Conservation (phyloP, 2,888 invertebrate species). For the Melinaea marsaeus region DNA sequence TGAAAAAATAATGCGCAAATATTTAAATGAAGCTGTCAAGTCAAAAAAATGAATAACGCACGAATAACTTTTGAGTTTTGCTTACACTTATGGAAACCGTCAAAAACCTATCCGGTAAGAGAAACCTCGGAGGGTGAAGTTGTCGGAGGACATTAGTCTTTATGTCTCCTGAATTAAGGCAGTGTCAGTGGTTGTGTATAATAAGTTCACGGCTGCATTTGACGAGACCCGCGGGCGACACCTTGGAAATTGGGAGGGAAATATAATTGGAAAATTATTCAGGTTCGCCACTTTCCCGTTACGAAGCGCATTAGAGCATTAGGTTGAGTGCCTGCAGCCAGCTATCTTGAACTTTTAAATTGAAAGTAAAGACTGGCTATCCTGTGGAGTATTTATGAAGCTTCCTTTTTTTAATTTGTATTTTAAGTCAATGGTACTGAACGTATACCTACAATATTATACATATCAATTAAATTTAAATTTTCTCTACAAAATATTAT, state of each 20-base stretch:
- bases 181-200: slow-evolving; percentile 14
- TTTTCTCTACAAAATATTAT: too few species aligned
- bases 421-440: too few species aligned
- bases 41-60: slow-evolving; percentile 19
- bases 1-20: too few species aligned
- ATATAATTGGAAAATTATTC: slow-evolving; percentile 79
- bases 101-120: slow-evolving; percentile 21
- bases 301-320: slow-evolving; percentile 40
- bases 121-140: slow-evolving; percentile 12
- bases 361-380: slow-evolving; percentile 26
- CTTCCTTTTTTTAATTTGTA: background rate
- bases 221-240: slow-evolving; percentile 76
- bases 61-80: slow-evolving; percentile 13
- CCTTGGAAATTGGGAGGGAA: slow-evolving; percentile 77
- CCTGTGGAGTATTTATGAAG: slow-evolving; percentile 6
- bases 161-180: slow-evolving; percentile 17
- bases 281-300: slow-evolving; percentile 62
- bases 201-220: slow-evolving; percentile 60
- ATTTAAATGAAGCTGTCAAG: too few species aligned
- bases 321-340: slow-evolving; percentile 34
- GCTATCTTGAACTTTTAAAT: slow-evolving; percentile 31
- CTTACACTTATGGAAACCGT: slow-evolving; percentile 20
- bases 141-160: slow-evolving; percentile 13
- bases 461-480: too few species aligned
- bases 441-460: too few species aligned